phyloP scores from a whole-genome alignment of 1,140 invertebrate species.

The Lithobius niger region DNA sequence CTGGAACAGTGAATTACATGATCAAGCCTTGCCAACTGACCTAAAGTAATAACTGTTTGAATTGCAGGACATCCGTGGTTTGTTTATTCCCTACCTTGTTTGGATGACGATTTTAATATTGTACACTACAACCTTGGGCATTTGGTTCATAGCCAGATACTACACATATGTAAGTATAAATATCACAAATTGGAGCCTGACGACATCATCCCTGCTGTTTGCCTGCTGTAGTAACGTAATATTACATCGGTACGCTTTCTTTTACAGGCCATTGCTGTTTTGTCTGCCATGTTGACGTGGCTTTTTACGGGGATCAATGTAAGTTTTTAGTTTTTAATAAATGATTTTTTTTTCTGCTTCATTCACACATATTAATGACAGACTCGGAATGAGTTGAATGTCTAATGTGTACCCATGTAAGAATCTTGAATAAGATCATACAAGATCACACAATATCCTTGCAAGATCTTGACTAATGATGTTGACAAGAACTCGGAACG shows the following conservation, averaged over 20 bases:
- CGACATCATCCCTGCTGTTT: not conserved
- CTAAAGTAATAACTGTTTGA: too few relatives aligned
- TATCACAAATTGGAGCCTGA: not conserved
- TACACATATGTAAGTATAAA: constrained; percentile 68
- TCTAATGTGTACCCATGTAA: too few relatives aligned
- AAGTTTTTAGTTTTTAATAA: too few relatives aligned
- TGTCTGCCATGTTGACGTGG: constrained; percentile 2
- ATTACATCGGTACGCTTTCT: not conserved
- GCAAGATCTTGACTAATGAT: too few relatives aligned
- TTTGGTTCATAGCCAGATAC: constrained; percentile 71
- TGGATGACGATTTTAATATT: constrained; percentile 50
- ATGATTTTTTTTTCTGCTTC: too few relatives aligned
- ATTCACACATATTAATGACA: too few relatives aligned
- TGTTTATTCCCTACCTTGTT: constrained; percentile 66
- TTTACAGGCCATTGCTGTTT: not conserved
- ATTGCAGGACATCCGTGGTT: constrained; percentile 54
- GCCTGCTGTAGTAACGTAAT: not conserved
- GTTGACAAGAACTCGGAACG: too few relatives aligned
- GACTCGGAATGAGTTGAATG: too few relatives aligned
- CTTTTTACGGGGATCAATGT: constrained; percentile 5
- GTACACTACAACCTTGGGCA: constrained; percentile 62
- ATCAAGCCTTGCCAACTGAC: too few relatives aligned
- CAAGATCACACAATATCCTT: too few relatives aligned
- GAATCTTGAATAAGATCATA: too few relatives aligned
- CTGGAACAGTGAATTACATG: too few relatives aligned